Evolutionary conservation across 1,140 invertebrate genomes (phyloP).

Genomic region (Leptopilina clavipes): DNA sequence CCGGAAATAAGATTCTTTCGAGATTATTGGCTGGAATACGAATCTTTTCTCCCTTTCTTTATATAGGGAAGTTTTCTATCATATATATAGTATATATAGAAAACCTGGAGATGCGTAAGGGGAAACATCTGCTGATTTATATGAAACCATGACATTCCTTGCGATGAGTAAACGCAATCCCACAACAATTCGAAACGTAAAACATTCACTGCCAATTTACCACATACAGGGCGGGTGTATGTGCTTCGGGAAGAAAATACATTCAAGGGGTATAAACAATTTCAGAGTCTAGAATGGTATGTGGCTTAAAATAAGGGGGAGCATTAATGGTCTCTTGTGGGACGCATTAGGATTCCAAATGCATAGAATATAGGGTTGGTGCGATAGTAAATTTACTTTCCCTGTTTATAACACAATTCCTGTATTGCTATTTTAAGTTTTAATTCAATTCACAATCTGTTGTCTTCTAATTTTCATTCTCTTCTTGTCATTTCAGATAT

Average conservation of each 20-base stretch:
- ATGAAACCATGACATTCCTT: slow-evolving; percentile 23
- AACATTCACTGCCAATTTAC: slow-evolving; percentile 33
- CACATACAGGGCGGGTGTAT: too few relatives aligned
- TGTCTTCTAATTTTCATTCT: too few relatives aligned
- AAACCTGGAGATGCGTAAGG: not conserved
- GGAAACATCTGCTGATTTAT: slow-evolving; percentile 29
- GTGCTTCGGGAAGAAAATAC: slow-evolving; percentile 13
- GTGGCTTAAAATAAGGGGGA: slow-evolving; percentile 26
- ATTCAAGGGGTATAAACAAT: slow-evolving; percentile 24
- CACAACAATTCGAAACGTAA: slow-evolving; percentile 13
- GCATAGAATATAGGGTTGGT: slow-evolving; percentile 32
- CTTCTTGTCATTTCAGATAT: too few relatives aligned
- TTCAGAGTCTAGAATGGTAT: not conserved
- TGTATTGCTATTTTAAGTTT: not conserved
- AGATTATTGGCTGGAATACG: slow-evolving; percentile 18
- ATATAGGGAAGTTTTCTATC: not conserved
- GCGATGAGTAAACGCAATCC: slow-evolving; percentile 21
- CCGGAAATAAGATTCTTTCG: slow-evolving; percentile 18
- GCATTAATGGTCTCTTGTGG: slow-evolving; percentile 31
- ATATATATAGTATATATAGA: too few relatives aligned
- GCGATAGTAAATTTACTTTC: slow-evolving; percentile 27
- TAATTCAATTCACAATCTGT: slow-evolving; percentile 6
- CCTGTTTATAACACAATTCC: slow-evolving; percentile 18
- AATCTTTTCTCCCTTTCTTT: slow-evolving; percentile 10
- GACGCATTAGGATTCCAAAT: slow-evolving; percentile 34